Base-by-base conservation (phyloP, 2,888 invertebrate species). In the Lepeophtheirus nordmannii region DNA sequence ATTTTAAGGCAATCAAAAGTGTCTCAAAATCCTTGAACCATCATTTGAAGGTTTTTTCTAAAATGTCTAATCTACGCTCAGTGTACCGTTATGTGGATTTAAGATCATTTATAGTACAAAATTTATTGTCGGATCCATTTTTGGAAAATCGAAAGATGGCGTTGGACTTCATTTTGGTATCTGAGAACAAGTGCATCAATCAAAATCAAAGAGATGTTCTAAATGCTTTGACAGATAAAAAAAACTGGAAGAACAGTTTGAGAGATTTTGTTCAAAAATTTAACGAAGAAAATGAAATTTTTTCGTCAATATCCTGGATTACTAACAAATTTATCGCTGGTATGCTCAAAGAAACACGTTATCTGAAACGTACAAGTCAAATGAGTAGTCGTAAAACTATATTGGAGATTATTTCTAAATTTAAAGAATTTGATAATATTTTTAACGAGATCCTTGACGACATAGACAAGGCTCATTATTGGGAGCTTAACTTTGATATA, bases 31-130 rank as follows among this genome's bases (percentile, higher is more conserved):
- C 53, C 53, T 46, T 46, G 17, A 46, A 46, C 8, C 53, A 46
- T 46, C 53, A 46, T 46, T 17, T 46, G n/a, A 46, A 46, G 8
- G 8, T 46, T n/a, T 46, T 46, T 8, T n/a, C 53, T 46, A 14
- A 17, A 46, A 46, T 46, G 53, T 46, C 53, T 17, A 46, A 46
- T 46, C 53, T 46, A n/a, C 53, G 53, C 8, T 46, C 53, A 46
- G 53, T 46, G 8, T 46, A 46, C 17, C 53, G 53, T 5, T 46
- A 46, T 8, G 14, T 17, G 1, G 17, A 46, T 17, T 46, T 14
- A 46, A 46, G 53, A 17, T 1, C 53, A 30, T 46, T 46, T 17
- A 46, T 46, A 5, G 53, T 46, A 3, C 53, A 46, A 46, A 46
- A 46, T 17, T 17, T 46, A 46, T 8, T 46, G 1, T 46, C 53